Percentiles rank a stretch among this genome's conserved stretches.
Evolutionary conservation across 2,888 invertebrate species (phyloP).

Genomic region (Xanthorhoe spadicearia): DNA sequence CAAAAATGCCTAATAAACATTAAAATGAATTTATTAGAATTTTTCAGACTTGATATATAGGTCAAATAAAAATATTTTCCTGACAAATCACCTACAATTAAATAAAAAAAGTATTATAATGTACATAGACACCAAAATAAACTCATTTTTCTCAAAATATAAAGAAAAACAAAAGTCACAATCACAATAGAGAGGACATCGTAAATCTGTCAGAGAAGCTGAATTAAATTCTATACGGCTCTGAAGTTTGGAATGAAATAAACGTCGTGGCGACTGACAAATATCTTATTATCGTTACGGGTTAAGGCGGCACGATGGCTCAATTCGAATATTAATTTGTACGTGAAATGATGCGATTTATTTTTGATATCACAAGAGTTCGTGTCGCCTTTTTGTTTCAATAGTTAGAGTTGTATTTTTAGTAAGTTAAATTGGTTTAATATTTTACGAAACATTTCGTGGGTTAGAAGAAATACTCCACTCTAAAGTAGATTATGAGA

Average conservation of each 20-base stretch:
- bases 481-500: no score
- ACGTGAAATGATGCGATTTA: slow-evolving; percentile 12
- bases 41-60: neutral
- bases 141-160: slow-evolving; percentile 49
- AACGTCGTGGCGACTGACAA: slow-evolving; percentile 65
- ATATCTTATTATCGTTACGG: slow-evolving; percentile 60
- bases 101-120: neutral
- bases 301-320: slow-evolving; percentile 51
- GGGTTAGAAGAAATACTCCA: no score
- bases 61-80: neutral
- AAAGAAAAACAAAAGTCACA: slow-evolving; percentile 56
- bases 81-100: neutral
- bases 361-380: neutral
- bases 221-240: slow-evolving; percentile 67
- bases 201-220: slow-evolving; percentile 70
- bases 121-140: slow-evolving; percentile 23
- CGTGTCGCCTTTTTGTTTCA: neutral
- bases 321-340: slow-evolving; percentile 32
- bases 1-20: neutral
- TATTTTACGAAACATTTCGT: no score
- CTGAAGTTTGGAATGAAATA: slow-evolving; percentile 58
- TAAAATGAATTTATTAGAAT: neutral
- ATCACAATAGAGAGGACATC: slow-evolving; percentile 66
- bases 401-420: neutral
- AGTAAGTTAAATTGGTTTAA: neutral